phyloP scores from a whole-genome alignment of 2,797 vertebrate species.

The Channallabes apus region DNA sequence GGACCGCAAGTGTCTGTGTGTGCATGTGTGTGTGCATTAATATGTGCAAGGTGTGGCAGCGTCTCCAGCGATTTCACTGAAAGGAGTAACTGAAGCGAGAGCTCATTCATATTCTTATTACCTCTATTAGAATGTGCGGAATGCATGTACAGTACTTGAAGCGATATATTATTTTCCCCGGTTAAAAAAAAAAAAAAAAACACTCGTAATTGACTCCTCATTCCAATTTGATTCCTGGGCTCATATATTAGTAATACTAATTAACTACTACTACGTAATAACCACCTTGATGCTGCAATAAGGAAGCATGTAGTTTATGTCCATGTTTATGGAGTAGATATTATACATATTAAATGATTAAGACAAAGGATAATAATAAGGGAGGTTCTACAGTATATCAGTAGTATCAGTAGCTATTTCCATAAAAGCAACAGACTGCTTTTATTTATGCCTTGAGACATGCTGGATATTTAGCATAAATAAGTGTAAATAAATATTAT shows the following conservation, averaged over 20 bases:
- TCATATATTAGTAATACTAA: conserved; percentile 24
- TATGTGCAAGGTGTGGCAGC: conserved; percentile 17
- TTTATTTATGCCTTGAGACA: not conserved
- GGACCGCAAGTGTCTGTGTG: not conserved
- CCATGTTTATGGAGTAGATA: not conserved
- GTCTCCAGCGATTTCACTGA: conserved; percentile 5
- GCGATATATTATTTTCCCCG: conserved; percentile 13
- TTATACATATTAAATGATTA: not conserved
- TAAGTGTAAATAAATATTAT: not conserved
- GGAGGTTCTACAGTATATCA: no score
- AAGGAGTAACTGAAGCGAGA: conserved; percentile 16
- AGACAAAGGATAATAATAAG: not conserved
- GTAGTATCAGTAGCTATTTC: not conserved
- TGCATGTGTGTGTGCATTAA: not conserved
- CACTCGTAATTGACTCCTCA: conserved; percentile 33
- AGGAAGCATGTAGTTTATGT: not conserved
- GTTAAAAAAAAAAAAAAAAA: conserved; percentile 16
- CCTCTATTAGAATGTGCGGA: conserved; percentile 29
- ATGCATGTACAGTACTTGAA: conserved; percentile 32
- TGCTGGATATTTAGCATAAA: not conserved
- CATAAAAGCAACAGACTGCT: not conserved
- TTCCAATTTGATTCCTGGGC: conserved; percentile 28
- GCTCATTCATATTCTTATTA: conserved; percentile 37
- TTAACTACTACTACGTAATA: not conserved
- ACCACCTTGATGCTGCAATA: not conserved